Conservation (phyloP, 1,140 invertebrate genomes). For the Dolichoris vasculosae region DNA sequence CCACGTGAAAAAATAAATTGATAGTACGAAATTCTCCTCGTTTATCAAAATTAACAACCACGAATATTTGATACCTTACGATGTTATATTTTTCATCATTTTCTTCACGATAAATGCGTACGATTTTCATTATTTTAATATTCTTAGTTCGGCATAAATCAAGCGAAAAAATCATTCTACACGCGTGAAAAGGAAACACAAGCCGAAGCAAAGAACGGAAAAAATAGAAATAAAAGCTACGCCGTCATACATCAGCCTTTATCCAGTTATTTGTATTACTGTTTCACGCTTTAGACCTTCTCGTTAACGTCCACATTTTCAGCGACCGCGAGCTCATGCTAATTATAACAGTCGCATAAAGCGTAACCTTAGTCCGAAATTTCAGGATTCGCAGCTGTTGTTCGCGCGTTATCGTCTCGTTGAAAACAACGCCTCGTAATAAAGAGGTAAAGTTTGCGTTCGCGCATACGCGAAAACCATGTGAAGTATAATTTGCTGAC, state of each 20-base stretch:
- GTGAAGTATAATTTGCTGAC: no score
- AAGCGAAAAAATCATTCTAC: neutral
- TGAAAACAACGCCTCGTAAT: neutral
- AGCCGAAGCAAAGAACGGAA: neutral
- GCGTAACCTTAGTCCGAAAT: neutral
- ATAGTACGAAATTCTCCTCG: neutral
- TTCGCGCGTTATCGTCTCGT: neutral
- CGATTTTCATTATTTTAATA: neutral
- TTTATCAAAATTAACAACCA: neutral
- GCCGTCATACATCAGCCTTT: no score
- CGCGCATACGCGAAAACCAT: no score
- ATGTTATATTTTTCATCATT: neutral
- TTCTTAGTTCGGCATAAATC: neutral
- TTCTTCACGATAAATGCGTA: neutral
- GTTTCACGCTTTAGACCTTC: no score
- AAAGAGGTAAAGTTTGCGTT: neutral
- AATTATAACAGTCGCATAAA: no score
- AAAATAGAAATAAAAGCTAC: neutral
- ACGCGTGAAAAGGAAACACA: neutral
- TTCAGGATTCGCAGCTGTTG: neutral
- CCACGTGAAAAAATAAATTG: neutral
- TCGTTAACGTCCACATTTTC: no score
- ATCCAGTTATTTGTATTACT: no score
- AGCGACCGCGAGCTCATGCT: no score
- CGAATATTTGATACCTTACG: neutral